phyloP scores from a whole-genome alignment of 2,888 invertebrate genomes.

The Eristalis arbustorum region DNA sequence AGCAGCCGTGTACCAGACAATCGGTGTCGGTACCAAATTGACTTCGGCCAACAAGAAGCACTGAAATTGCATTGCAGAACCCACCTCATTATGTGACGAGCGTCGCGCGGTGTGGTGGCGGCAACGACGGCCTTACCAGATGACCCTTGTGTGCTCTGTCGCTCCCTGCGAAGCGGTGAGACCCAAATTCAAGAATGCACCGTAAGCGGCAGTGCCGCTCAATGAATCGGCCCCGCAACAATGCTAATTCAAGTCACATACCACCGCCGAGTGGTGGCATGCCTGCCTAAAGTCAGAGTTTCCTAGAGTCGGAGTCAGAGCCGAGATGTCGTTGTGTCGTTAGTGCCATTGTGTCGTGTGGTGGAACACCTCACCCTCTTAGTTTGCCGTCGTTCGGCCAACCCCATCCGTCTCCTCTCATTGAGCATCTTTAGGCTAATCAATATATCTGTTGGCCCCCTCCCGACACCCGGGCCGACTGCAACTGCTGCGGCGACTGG shows the following conservation, averaged over 20 bases:
- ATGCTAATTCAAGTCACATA: constrained; percentile 71
- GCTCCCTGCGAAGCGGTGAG: constrained; percentile 44
- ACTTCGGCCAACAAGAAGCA: constrained; percentile 25
- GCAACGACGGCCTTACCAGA: constrained; percentile 33
- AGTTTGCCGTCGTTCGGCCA: constrained; percentile 1
- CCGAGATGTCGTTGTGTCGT: constrained; percentile 41
- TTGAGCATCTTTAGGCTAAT: constrained; percentile 66
- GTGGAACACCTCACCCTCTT: constrained; percentile 59
- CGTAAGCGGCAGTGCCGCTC: constrained; percentile 3
- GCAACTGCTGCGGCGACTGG: not conserved
- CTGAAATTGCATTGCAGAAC: constrained; percentile 62
- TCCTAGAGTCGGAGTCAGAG: constrained; percentile 3
- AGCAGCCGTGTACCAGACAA: constrained; percentile 28
- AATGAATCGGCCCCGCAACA: constrained; percentile 6
- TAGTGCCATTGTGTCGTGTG: constrained; percentile 62
- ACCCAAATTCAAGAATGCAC: constrained; percentile 54
- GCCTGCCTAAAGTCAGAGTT: constrained; percentile 57
- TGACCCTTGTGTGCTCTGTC: constrained; percentile 62
- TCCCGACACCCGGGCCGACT: not conserved
- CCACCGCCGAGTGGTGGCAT: constrained; percentile 41
- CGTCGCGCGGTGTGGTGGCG: not conserved
- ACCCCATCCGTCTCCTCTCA: not conserved
- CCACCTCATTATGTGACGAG: constrained; percentile 70
- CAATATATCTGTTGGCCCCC: constrained; percentile 49
- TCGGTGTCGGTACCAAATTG: constrained; percentile 45